A percentile compares a stretch with the other conserved stretches of the same genome.
Conservation (phyloP, 2,888 invertebrate species). For the Gerris lacustris region DNA sequence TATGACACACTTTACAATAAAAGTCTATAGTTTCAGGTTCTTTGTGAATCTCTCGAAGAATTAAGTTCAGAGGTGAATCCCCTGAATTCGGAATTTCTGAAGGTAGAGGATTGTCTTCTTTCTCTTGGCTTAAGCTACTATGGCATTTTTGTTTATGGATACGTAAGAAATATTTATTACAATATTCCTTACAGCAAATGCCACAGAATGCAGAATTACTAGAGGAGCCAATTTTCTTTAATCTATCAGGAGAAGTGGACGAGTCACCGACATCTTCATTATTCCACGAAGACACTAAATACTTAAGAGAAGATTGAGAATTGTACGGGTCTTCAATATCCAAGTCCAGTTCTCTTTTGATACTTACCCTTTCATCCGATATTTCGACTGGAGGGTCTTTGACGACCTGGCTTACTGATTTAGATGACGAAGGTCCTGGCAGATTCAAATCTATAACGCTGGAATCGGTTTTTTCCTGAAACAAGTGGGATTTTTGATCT, state of each 20-base stretch:
- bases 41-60: slow-evolving; percentile 26
- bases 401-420: slow-evolving; percentile 4
- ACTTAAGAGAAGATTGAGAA: slow-evolving; percentile 20
- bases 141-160: slow-evolving; percentile 87
- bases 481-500: slow-evolving; percentile 26
- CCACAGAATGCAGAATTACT: slow-evolving; percentile 70
- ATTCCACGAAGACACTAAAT: slow-evolving; percentile 23
- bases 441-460: slow-evolving; percentile 14
- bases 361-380: slow-evolving; percentile 19
- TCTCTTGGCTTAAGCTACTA: slow-evolving; percentile 51
- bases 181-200: slow-evolving; percentile 83
- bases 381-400: slow-evolving; percentile 11
- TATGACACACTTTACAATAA: slow-evolving; percentile 25
- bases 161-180: slow-evolving; percentile 79
- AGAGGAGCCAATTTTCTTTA: slow-evolving; percentile 13
- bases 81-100: slow-evolving; percentile 19
- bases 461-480: slow-evolving; percentile 19
- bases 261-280: slow-evolving; percentile 23
- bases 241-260: slow-evolving; percentile 23
- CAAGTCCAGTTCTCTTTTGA: slow-evolving; percentile 22
- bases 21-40: slow-evolving; percentile 21
- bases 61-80: slow-evolving; percentile 28
- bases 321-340: slow-evolving; percentile 22
- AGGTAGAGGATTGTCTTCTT: slow-evolving; percentile 23
- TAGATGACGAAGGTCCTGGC: slow-evolving; percentile 22